Conservation (phyloP, 2,888 invertebrate species). For the Neoaliturus tenellus region DNA sequence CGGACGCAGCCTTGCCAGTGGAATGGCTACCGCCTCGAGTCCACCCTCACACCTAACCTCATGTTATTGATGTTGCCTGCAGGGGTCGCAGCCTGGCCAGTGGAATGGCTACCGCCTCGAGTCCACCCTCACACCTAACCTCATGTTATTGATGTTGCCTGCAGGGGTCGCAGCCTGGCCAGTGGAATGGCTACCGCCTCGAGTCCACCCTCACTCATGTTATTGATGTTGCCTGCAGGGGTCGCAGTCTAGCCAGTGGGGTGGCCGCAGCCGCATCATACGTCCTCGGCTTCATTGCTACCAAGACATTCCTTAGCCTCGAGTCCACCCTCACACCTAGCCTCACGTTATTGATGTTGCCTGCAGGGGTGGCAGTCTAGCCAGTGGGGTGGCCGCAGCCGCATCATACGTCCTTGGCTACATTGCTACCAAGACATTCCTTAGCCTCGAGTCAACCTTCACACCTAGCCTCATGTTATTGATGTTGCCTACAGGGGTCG, state of each 20-base stretch:
- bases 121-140: conserved; percentile 69
- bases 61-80: too few relatives aligned
- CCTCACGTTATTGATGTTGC: too few relatives aligned
- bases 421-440: conserved; percentile 75
- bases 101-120: conserved; percentile 76
- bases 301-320: conserved; percentile 76
- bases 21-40: conserved; percentile 75
- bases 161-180: conserved; percentile 75
- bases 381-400: conserved; percentile 76
- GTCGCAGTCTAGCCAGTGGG: conserved; percentile 75
- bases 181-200: conserved; percentile 76
- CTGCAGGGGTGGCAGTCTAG: conserved; percentile 76
- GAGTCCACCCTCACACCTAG: conserved; percentile 72
- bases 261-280: conserved; percentile 76
- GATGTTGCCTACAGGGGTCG: too few relatives aligned
- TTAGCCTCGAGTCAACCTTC: conserved; percentile 73
- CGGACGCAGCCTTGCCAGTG: conserved; percentile 76
- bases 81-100: conserved; percentile 76
- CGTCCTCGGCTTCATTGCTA: conserved; percentile 74
- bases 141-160: too few relatives aligned
- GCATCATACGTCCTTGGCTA: conserved; percentile 75
- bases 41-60: too few relatives aligned
- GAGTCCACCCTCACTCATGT: conserved; percentile 72
- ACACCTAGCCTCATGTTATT: too few relatives aligned
- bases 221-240: too few relatives aligned